These are phyloP conservation scores for Spinus pinus DNA, from an alignment of 2,797 vertebrate genomes.

Conservation along the genomic window DNA sequence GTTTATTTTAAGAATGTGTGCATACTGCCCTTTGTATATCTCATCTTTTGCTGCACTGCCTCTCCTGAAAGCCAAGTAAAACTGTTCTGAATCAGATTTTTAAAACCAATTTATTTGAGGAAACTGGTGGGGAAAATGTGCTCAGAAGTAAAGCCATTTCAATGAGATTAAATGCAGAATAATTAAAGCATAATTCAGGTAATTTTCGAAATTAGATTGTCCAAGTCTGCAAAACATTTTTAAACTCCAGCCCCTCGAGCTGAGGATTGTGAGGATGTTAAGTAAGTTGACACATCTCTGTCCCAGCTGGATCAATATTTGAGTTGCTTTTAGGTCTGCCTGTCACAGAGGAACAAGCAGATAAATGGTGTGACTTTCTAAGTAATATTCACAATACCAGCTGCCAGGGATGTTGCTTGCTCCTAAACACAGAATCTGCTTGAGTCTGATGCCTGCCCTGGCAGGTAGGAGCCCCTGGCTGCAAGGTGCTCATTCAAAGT, in stretches of 20 bases:
- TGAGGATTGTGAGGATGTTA: not conserved
- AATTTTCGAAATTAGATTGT: not conserved
- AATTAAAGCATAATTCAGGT: slow-evolving; percentile 28
- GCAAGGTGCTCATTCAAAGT: not conserved
- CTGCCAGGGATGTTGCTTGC: not conserved
- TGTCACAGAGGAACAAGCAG: not conserved
- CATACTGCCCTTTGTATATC: not conserved
- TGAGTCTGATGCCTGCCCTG: not conserved
- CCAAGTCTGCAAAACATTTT: not conserved
- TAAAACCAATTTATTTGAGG: slow-evolving; percentile 33
- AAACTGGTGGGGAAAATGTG: not conserved
- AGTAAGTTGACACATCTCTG: not conserved
- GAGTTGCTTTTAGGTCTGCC: not conserved
- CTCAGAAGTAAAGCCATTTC: slow-evolving; percentile 34
- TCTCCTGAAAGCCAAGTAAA: not conserved
- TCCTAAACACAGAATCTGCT: not conserved
- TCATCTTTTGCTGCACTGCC: not conserved
- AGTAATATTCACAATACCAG: not conserved
- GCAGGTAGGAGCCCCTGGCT: not conserved
- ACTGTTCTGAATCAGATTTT: not conserved
- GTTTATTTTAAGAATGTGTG: not conserved
- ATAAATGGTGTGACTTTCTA: not conserved
- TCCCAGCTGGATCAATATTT: not conserved
- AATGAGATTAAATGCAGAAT: slow-evolving; percentile 30
- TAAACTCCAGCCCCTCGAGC: not conserved